Base-by-base conservation (phyloP, 1,140 invertebrate species). In the Zaprionus davidi region DNA sequence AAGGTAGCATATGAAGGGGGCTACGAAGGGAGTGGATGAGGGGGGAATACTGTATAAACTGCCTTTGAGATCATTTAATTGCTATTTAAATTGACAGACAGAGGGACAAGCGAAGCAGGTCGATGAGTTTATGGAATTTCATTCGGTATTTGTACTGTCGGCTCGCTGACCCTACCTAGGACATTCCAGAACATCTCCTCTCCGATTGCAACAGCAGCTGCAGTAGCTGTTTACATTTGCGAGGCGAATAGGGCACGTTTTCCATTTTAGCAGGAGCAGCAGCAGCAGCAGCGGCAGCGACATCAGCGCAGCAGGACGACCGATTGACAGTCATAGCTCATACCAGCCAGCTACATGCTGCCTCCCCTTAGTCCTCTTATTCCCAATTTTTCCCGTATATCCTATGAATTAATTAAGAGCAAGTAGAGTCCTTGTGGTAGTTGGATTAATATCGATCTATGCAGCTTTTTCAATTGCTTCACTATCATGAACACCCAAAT, bases 51-150 rank as follows among this genome's bases (percentile, higher is more conserved):
- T 34, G 31, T 34, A 34, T 9, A 34, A 55, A 28, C 62, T 55
- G 56, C 62, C 69, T 22, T 64, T 65, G 34, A 58, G 68, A 59
- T 78, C 69, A 79, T 82, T 86, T 86, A 86, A 86, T 86, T 87
- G 83, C 72, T 72, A 86, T 86, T 86, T 82, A 87, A 83, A 86
- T 63, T 85, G 76, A 81, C 62, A 28, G 53, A 71, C 11, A 51
- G 41, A 36, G 13, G 36, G n/a, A 31, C 22, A 49, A 15, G 5
- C 46, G 9, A 41, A 26, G 12, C 26, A 49, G 56, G 20, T 51
- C 31, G 41, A 38, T 36, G 36, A 76, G 83, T 77, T 86, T 86
- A 87, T 86, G 83, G 82, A 86, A 86, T 86, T 87, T 87, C 77
- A 87, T 86, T 80, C 78, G 72, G 62, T 78, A 77, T 86, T 87